Evolutionary conservation across 2,113 vertebrate species (phyloP), one percentile per base, ranked within the genome.

Genomic region (Gymnarchus niloticus): DNA sequence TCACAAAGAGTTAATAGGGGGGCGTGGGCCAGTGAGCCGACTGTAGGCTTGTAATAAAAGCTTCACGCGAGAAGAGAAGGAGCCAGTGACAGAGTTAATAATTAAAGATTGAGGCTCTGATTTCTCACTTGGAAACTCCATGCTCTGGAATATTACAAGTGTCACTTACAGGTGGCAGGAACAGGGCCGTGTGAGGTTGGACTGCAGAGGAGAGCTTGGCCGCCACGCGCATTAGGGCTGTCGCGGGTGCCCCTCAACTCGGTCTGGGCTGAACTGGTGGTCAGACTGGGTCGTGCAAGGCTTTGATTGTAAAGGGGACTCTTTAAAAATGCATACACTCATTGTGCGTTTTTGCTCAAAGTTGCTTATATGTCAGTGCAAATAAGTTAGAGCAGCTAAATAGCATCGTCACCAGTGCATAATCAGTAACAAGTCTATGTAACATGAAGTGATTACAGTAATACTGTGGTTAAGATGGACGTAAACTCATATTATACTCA

Each of bases 21-120:
- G 90, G 92, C 91, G 88, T 21, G 61, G 78, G 87, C 86, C 89
- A 92, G 94, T 93, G 87, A 88, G 88, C 89, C 86, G 93, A 95
- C 94, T 93, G 85, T 86, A 44, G 86, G 88, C 91, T 92, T 94
- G 95, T 95, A 95, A 95, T 95, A 94, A 95, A 95, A 95, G 92
- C 93, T 93, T 94, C 93, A 92, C 93, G 92, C 94, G 93, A 94
- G 93, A 94, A 92, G 93, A 92, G 93, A 93, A 94, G 94, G 93
- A 89, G 85, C 91, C 91, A 91, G 91, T 94, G 93, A 95, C 95
- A 93, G 93, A 94, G 94, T 95, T 95, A 95, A 95, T 95, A 95
- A 95, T 95, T 94, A 95, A 95, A 95, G 95, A 95, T 95, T 93
- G 92, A 90, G 90, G 91, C 88, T 93, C 92, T 94, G 95, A 95